Conservation (phyloP, 2,113 vertebrate genomes). For the Mirza zaza region DNA sequence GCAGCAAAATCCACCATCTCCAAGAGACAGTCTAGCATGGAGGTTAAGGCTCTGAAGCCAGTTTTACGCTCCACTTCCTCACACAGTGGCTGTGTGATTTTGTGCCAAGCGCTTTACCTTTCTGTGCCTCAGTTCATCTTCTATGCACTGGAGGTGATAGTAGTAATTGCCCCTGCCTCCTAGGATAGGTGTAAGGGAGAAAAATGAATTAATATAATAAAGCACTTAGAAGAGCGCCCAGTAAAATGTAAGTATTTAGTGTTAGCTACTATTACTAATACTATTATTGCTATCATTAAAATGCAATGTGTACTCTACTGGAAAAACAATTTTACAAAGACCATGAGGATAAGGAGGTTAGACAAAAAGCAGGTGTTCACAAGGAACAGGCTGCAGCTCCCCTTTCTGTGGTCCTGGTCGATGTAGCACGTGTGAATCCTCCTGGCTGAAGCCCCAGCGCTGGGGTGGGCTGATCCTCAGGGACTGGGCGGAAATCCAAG, state of each 20-base stretch:
- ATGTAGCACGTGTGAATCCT: background rate
- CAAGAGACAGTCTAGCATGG: background rate
- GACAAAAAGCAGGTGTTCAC: background rate
- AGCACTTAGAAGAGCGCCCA: background rate
- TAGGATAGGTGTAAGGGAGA: background rate
- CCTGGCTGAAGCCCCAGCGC: background rate
- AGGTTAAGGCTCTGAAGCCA: background rate
- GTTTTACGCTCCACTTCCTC: background rate
- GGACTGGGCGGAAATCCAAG: background rate
- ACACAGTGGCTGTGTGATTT: background rate
- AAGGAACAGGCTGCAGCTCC: accelerated
- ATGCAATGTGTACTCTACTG: background rate
- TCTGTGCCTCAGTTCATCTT: background rate
- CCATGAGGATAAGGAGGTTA: background rate
- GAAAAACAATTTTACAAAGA: background rate
- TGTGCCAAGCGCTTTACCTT: background rate
- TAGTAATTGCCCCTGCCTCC: background rate
- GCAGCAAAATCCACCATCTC: background rate
- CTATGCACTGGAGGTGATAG: background rate
- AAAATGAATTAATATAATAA: background rate
- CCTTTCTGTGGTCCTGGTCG: background rate
- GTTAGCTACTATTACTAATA: background rate
- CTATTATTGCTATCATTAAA: background rate
- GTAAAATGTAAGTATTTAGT: background rate
- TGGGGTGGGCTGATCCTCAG: background rate